Base-by-base conservation (phyloP, 2,113 vertebrate species). In the Grantiella picta region DNA sequence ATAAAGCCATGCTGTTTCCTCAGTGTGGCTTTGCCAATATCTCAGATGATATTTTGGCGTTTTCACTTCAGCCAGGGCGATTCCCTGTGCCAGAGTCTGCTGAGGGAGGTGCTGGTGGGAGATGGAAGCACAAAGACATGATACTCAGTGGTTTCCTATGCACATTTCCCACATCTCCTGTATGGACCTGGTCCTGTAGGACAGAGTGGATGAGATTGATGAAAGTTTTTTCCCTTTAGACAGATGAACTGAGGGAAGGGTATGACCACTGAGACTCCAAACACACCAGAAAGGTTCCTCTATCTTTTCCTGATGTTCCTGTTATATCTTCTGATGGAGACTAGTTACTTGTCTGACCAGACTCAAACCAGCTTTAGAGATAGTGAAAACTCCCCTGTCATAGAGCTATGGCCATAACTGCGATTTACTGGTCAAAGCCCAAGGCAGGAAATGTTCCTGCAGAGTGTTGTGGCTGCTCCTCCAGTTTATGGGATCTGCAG, bases 1-100 rank as follows among this genome's bases (percentile, higher is more conserved):
- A 53, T 49, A 44, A 79, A 57, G 20, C 29, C 22, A 7, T 7
- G 10, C 17, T 45, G 10, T 33, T 38, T 69, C 64, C 23, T 80
- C 59, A 19, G 0, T 7, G 20, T 2, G 4, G 35, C 49, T 71
- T 73, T 82, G 71, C 19, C 59, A 72, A 9, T 0, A 0, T 64
- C 54, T n/a, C 33, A 53, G 24, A n/a, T 42, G 8, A 16, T 3
- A 25, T 57, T 45, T 60, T 45, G 33, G 22, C 0, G 0, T 42
- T 73, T 72, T 60, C 1, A 0, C 28, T 88, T 68, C 42, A 47
- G 14, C n/a, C 0, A 0, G 13, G 17, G 61, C 0, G 0, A 31
- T 42, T 76, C 15, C 17, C 54, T 45, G 15, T 11, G 4, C 29
- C 68, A 22, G 17, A 18, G 12, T 50, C 35, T 80, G 35, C 36